Conservation (phyloP, 2,113 vertebrate species). For the Oreotrochilus melanogaster region DNA sequence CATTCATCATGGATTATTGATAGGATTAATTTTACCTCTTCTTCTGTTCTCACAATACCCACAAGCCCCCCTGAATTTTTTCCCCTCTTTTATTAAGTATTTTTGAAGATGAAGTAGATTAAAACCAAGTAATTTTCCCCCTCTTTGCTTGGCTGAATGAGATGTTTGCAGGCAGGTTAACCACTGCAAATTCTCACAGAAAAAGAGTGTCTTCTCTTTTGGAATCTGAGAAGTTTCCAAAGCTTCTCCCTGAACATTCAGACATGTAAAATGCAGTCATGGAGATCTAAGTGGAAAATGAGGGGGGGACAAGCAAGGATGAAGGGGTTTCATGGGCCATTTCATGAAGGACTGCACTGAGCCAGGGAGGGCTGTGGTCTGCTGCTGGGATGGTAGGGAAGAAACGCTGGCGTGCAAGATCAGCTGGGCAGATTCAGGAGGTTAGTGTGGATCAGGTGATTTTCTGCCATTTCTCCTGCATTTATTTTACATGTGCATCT, state of each 20-base stretch:
- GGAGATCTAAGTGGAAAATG: background rate
- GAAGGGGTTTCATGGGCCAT: background rate
- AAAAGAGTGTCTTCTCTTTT: background rate
- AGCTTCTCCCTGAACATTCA: background rate
- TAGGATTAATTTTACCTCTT: slow-evolving; percentile 51
- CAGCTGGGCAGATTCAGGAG: background rate
- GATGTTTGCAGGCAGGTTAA: background rate
- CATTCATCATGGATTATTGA: slow-evolving; percentile 51
- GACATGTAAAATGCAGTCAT: background rate
- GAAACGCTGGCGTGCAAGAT: fast-evolving
- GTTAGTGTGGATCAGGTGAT: background rate
- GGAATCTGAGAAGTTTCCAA: background rate
- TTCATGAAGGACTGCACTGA: too few relatives aligned
- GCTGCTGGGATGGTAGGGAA: background rate
- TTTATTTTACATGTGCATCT: background rate
- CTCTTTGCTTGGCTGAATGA: background rate
- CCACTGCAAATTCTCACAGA: background rate
- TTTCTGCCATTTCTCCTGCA: background rate
- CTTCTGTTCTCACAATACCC: slow-evolving; percentile 21
- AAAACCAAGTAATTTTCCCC: background rate
- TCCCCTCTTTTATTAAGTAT: background rate
- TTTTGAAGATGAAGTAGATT: background rate
- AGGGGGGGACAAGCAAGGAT: background rate
- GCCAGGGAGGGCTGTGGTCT: background rate
- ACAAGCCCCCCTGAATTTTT: background rate